Evolutionary conservation across 2,113 vertebrate species (phyloP).

Genomic region (Lepus americanus): DNA sequence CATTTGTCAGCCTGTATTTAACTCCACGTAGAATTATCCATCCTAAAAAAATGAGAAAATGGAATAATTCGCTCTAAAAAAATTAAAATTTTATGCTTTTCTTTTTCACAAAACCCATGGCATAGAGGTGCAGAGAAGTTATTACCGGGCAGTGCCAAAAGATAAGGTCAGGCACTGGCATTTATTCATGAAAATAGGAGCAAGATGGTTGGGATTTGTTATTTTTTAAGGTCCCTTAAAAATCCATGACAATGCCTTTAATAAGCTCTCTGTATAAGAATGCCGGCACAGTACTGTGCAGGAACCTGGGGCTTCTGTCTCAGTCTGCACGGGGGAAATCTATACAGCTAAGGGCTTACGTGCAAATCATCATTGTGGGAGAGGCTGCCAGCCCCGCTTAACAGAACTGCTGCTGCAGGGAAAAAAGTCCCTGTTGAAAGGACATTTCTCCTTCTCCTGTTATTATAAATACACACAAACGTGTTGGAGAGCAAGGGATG

Average conservation of each 20-base stretch:
- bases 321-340: neutral
- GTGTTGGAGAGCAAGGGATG: neutral
- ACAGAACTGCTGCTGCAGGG: slow-evolving; percentile 32
- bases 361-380: neutral
- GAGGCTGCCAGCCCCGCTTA: neutral
- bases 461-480: slow-evolving; percentile 49
- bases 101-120: slow-evolving; percentile 26
- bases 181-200: slow-evolving; percentile 62
- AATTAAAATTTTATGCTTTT: neutral
- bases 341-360: neutral
- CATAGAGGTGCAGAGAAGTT: neutral
- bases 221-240: slow-evolving; percentile 33
- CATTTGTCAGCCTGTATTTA: slow-evolving; percentile 66
- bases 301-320: slow-evolving; percentile 1
- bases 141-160: slow-evolving; percentile 23
- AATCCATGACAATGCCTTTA: slow-evolving; percentile 59
- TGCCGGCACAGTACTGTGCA: neutral
- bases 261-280: slow-evolving; percentile 58
- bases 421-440: slow-evolving; percentile 56
- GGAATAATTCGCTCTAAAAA: slow-evolving; percentile 47
- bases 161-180: slow-evolving; percentile 73
- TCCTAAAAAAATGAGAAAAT: slow-evolving; percentile 8
- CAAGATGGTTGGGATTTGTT: neutral
- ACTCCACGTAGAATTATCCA: slow-evolving; percentile 11
- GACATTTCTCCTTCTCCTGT: neutral